Percentiles rank a stretch among this genome's conserved stretches.
Conservation (phyloP, 2,797 vertebrate genomes). For the Coranthus polyacanthus region DNA sequence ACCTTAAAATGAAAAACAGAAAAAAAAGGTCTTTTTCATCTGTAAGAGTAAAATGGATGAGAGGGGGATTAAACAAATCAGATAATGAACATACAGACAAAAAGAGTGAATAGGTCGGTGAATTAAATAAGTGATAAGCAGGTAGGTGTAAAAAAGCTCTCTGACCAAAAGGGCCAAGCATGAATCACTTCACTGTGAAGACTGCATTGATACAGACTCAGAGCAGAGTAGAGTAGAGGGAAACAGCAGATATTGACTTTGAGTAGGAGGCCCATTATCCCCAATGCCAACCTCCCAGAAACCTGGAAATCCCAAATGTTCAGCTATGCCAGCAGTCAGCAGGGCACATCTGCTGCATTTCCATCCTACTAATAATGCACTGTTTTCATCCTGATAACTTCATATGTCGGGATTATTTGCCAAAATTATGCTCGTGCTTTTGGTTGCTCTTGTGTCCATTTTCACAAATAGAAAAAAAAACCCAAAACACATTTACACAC, state of each 20-base stretch:
- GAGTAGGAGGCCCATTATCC: conserved; percentile 55
- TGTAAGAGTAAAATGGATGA: conserved; percentile 48
- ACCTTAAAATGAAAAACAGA: conserved; percentile 39
- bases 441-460: no score
- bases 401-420: no score
- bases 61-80: conserved; percentile 56
- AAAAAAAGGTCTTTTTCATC: conserved; percentile 55
- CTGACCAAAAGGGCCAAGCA: conserved; percentile 34
- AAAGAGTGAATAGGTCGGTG: conserved; percentile 57
- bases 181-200: conserved; percentile 50
- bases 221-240: conserved; percentile 24
- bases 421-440: no score
- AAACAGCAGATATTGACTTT: conserved; percentile 38
- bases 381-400: conserved; percentile 3
- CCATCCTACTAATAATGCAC: neutral
- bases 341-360: conserved; percentile 2
- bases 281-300: conserved; percentile 25
- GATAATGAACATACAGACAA: conserved; percentile 58
- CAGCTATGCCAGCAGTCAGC: neutral
- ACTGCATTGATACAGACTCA: conserved; percentile 32
- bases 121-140: conserved; percentile 64
- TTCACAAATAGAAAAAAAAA: conserved; percentile 1
- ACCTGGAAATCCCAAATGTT: conserved; percentile 47
- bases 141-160: conserved; percentile 54
- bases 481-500: conserved; percentile 17